phyloP scores from a whole-genome alignment of 2,113 vertebrate species.

The Nymphicus hollandicus region DNA sequence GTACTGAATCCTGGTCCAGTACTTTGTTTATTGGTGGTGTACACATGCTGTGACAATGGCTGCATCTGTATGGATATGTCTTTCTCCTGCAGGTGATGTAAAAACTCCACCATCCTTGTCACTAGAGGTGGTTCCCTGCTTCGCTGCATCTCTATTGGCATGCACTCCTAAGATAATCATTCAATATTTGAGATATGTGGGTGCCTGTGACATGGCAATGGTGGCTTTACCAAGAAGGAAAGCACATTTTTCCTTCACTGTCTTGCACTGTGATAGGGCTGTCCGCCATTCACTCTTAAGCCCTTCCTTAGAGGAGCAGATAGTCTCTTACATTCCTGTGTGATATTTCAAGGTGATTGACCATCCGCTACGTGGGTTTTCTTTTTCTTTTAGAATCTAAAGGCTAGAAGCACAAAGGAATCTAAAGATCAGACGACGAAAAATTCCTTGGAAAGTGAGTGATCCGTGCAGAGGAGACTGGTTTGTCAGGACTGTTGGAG shows the following conservation, averaged over 20 bases:
- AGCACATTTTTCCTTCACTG: background rate
- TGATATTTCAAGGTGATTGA: conserved; percentile 1
- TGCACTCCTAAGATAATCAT: background rate
- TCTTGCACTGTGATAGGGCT: background rate
- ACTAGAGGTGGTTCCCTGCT: background rate
- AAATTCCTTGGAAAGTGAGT: conserved; percentile 94
- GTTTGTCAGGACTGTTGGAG: background rate
- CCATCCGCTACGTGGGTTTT: background rate
- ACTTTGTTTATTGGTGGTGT: background rate
- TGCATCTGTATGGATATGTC: background rate
- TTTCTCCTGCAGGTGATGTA: background rate
- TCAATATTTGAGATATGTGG: background rate
- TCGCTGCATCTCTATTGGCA: background rate
- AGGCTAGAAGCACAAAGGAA: conserved; percentile 90
- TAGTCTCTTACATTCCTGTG: background rate
- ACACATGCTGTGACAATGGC: background rate
- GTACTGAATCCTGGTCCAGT: background rate
- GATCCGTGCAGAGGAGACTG: background rate
- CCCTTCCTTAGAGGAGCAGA: background rate
- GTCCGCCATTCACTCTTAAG: background rate
- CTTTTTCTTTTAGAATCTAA: conserved; percentile 85
- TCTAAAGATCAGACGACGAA: conserved; percentile 89
- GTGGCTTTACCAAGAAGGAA: background rate
- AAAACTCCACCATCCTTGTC: background rate
- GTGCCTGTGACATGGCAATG: background rate